Base-by-base conservation (phyloP, 2,113 vertebrate genomes). In the Cercopithecus mona region DNA sequence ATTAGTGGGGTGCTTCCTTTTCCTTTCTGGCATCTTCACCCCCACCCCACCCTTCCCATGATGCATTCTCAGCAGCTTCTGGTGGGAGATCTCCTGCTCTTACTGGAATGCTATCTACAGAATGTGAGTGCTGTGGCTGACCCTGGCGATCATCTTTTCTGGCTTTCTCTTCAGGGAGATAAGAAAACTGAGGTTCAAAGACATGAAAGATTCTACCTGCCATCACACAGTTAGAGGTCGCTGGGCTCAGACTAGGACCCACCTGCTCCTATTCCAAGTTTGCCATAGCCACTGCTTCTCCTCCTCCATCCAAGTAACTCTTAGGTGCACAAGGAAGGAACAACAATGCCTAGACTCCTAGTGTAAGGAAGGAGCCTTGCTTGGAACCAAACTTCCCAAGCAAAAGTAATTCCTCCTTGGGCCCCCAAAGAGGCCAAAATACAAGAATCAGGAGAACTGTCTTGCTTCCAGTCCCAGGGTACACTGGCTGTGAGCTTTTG, bases 31-130 rank as follows among this genome's bases (percentile, higher is more conserved):
- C 16, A 17, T 43, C 76, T 66, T 68, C 3, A 22, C 30, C 16
- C n/a, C 57, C 40, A 50, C 2, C 6, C 59, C 1, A 45, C 14
- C 13, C 8, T 3, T 6, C 6, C 16, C 27, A 8, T 0, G 0
- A 5, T 25, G n/a, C 23, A n/a, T 5, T 61, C 13, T 30, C 18
- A 5, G 57, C 38, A 35, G 5, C 8, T 18, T 30, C 68, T 18
- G 16, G 32, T 3, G 11, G 10, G 2, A 23, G 88, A 73, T 32
- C 6, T 3, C 22, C 17, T 25, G 17, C 32, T 27, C 0, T 0
- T 1, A n/a, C 45, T 0, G 5, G 50, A 48, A 43, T 25, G 38
- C 64, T 9, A 3, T 5, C 48, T 70, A 12, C n/a, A 32, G 61
- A 76, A 52, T 6, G 8, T 5, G 0, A 5, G 20, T 1, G 11